These are phyloP conservation scores for Pseudochaenichthys georgianus DNA, from an alignment of 2,797 vertebrate species.

Conservation along the genomic window DNA sequence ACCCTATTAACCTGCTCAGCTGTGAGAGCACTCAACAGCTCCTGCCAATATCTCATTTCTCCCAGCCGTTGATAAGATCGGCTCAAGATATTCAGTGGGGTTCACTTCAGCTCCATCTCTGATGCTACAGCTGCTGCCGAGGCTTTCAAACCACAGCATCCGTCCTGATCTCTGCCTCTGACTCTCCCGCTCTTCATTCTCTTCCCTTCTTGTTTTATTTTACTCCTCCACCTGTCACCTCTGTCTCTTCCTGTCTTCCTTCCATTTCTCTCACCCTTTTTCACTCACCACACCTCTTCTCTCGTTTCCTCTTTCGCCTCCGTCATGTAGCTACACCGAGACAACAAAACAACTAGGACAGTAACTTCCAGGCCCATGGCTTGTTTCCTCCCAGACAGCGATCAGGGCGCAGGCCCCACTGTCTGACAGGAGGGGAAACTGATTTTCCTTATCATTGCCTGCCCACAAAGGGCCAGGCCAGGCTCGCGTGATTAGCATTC, in stretches of 20 bases:
- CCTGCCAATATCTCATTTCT: conserved; percentile 99
- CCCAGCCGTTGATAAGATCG: conserved; percentile 94
- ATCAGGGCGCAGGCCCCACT: conserved; percentile 83
- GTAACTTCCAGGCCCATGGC: conserved; percentile 86
- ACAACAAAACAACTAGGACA: conserved; percentile 89
- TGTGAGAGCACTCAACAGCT: conserved; percentile 92
- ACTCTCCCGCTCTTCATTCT: conserved; percentile 42
- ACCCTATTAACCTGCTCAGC: conserved; percentile 98
- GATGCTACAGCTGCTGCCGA: conserved; percentile 76
- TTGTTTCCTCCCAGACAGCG: conserved; percentile 88
- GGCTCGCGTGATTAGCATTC: conserved; percentile 97
- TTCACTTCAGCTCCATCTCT: conserved; percentile 89
- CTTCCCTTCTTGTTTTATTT: conserved; percentile 21
- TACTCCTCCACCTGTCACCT: conserved; percentile 60
- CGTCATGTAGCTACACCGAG: conserved; percentile 76
- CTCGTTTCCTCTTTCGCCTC: conserved; percentile 36
- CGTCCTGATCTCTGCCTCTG: conserved; percentile 68
- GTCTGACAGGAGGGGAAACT: conserved; percentile 91
- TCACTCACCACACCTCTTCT: conserved; percentile 32
- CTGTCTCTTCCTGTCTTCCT: conserved; percentile 39
- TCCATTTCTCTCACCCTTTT: conserved; percentile 44
- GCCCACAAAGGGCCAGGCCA: conserved; percentile 98
- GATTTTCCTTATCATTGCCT: conserved; percentile 96
- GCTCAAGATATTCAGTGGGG: conserved; percentile 94
- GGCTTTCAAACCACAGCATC: conserved; percentile 84